Conservation (phyloP, 2,797 vertebrate genomes). For the Buceros bicornis region DNA sequence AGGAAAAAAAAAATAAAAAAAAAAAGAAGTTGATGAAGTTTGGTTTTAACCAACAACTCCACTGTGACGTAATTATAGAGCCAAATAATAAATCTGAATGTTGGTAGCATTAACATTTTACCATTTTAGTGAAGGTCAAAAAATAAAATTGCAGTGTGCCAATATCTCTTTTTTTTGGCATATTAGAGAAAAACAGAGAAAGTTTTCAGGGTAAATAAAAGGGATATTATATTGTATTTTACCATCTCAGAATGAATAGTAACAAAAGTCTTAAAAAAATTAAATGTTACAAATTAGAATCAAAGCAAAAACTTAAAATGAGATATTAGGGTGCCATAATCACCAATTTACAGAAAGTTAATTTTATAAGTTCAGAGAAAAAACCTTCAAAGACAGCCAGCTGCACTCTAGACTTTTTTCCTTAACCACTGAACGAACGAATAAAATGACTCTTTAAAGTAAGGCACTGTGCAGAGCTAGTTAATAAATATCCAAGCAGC, state of each 20-base stretch:
- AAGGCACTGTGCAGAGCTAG: neutral
- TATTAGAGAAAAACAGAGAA: neutral
- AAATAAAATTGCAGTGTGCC: neutral
- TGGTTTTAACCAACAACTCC: neutral
- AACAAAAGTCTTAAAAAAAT: neutral
- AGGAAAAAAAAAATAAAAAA: neutral
- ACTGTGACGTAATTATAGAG: neutral
- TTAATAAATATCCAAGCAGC: constrained; percentile 49
- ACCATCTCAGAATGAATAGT: neutral
- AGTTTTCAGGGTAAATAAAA: neutral
- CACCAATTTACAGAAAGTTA: neutral
- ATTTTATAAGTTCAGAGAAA: neutral
- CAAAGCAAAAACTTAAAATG: neutral
- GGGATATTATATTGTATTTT: neutral
- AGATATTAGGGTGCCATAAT: neutral
- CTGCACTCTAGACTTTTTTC: neutral
- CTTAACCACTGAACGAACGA: neutral
- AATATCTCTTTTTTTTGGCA: neutral
- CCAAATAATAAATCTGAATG: neutral
- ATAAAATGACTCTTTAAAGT: neutral
- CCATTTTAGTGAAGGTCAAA: neutral
- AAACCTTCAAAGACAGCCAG: neutral
- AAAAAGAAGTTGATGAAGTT: neutral
- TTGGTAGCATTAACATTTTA: neutral
- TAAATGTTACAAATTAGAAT: neutral